Conservation (phyloP, 2,113 vertebrate species). For the Haplotaxodon microlepis region DNA sequence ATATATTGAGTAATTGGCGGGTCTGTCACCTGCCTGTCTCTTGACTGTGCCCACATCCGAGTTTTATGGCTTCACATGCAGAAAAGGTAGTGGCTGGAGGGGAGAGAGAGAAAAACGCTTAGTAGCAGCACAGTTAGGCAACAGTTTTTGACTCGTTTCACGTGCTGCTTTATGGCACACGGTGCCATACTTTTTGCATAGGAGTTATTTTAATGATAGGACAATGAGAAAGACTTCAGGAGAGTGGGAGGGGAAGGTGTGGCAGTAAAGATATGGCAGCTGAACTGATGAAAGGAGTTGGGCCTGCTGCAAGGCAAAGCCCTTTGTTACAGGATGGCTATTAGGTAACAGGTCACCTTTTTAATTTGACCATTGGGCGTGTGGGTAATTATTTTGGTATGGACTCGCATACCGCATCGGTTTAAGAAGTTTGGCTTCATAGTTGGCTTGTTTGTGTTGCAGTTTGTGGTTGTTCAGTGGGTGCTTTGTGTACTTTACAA, state of each 20-base stretch:
- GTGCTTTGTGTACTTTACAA: background rate
- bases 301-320: background rate
- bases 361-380: background rate
- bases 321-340: slow-evolving; percentile 35
- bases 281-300: slow-evolving; percentile 38
- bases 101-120: background rate
- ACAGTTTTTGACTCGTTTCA: slow-evolving; percentile 14
- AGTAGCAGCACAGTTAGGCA: background rate
- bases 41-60: background rate
- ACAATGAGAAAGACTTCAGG: slow-evolving; percentile 1
- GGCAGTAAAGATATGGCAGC: slow-evolving; percentile 41
- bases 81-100: background rate
- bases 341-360: slow-evolving; percentile 12
- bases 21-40: slow-evolving; percentile 10
- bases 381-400: background rate
- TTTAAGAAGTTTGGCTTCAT: background rate
- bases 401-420: background rate
- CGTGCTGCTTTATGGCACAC: slow-evolving; percentile 25
- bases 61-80: background rate
- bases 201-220: slow-evolving; percentile 39
- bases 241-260: slow-evolving; percentile 43
- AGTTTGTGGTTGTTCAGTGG: background rate
- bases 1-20: background rate
- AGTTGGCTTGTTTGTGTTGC: background rate
- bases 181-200: slow-evolving; percentile 23